Evolutionary conservation across 2,797 vertebrate genomes (phyloP).

Genomic region (Rhinichthys osculus): DNA sequence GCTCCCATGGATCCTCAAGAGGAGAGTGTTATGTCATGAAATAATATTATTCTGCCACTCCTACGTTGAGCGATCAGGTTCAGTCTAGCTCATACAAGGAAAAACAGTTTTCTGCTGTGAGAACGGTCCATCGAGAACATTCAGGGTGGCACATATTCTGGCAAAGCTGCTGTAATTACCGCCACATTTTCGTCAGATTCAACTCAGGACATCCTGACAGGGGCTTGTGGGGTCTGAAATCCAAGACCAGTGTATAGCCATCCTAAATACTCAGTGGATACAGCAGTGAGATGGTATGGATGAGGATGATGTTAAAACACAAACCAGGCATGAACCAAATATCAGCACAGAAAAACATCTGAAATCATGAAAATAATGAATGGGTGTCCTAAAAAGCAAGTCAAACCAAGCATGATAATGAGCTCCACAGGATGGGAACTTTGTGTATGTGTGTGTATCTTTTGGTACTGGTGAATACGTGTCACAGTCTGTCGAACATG

Average conservation of each 20-base stretch:
- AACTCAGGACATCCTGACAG: constrained; percentile 1
- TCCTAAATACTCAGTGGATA: constrained; percentile 32
- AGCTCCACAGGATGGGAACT: constrained; percentile 19
- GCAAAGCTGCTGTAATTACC: constrained; percentile 41
- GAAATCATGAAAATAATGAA: constrained; percentile 17
- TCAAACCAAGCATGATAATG: constrained; percentile 40
- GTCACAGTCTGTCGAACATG: constrained; percentile 27
- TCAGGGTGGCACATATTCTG: constrained; percentile 28
- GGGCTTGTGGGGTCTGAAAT: constrained; percentile 47
- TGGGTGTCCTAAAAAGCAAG: constrained; percentile 27
- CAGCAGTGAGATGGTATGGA: neutral
- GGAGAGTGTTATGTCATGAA: constrained; percentile 65
- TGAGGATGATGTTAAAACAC: neutral
- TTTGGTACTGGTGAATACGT: neutral
- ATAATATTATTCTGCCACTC: constrained; percentile 72
- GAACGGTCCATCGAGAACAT: constrained; percentile 11
- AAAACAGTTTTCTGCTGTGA: constrained; percentile 39
- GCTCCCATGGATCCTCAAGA: constrained; percentile 58
- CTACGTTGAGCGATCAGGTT: constrained; percentile 64
- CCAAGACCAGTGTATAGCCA: neutral
- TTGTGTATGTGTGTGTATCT: neutral
- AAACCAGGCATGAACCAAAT: constrained; percentile 35
- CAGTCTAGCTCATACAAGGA: constrained; percentile 38
- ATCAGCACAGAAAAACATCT: constrained; percentile 1
- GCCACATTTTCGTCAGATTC: constrained; percentile 23